phyloP scores from a whole-genome alignment of 2,888 invertebrate genomes.

The Himalopsyche kuldschensis region DNA sequence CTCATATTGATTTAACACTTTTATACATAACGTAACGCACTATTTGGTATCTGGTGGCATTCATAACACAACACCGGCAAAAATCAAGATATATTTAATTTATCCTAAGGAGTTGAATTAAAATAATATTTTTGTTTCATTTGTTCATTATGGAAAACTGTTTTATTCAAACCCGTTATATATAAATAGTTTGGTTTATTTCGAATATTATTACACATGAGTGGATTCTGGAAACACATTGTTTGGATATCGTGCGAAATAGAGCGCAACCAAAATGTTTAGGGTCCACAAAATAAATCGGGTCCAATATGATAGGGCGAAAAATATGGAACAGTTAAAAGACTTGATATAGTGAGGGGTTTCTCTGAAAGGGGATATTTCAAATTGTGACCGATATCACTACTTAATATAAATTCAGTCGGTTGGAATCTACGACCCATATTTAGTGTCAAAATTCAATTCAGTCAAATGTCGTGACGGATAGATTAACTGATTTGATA shows the following conservation, averaged over 20 bases:
- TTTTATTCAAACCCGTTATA: too few relatives aligned
- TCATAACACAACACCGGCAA: too few relatives aligned
- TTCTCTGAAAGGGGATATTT: slow-evolving; percentile 1
- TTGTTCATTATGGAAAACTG: too few relatives aligned
- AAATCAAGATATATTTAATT: too few relatives aligned
- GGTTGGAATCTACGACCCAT: background rate
- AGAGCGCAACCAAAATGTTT: background rate
- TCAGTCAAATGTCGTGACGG: background rate
- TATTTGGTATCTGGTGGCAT: too few relatives aligned
- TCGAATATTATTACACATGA: background rate
- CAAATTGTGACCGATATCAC: background rate
- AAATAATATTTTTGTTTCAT: too few relatives aligned
- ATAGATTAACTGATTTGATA: background rate
- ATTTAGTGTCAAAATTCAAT: background rate
- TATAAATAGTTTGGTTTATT: too few relatives aligned
- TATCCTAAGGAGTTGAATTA: too few relatives aligned
- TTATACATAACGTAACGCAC: too few relatives aligned
- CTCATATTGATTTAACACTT: too few relatives aligned
- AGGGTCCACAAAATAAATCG: slow-evolving; percentile 10
- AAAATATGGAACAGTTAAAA: slow-evolving; percentile 23
- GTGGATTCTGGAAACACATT: background rate
- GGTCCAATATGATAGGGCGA: slow-evolving; percentile 7
- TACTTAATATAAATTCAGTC: background rate
- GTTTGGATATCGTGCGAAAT: background rate
- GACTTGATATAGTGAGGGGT: slow-evolving; percentile 20